A percentile compares a stretch with the other conserved stretches of the same genome.
These are phyloP conservation scores for Drosophila littoralis DNA, from an alignment of 1,140 invertebrate species.

Conservation along the genomic window DNA sequence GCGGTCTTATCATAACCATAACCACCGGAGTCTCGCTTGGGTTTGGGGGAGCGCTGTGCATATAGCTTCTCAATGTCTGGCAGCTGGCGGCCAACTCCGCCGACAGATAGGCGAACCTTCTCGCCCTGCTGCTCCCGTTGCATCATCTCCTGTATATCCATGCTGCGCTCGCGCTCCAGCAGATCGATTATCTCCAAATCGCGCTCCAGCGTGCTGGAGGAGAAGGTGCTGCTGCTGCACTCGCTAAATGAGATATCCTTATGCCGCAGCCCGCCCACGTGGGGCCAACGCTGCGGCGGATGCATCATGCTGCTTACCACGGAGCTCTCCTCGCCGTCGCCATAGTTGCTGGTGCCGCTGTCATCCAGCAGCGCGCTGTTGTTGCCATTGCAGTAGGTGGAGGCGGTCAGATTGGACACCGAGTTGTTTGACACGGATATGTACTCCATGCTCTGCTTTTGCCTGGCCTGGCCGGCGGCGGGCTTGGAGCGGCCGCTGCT, in stretches of 20 bases:
- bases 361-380: constrained; percentile 58
- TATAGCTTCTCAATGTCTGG: constrained; percentile 80
- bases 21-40: constrained; percentile 37
- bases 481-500: constrained; percentile 37
- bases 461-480: constrained; percentile 18
- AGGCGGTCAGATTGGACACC: constrained; percentile 75
- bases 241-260: constrained; percentile 79
- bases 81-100: constrained; percentile 58
- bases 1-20: constrained; percentile 44
- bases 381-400: constrained; percentile 76
- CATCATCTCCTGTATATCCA: constrained; percentile 82
- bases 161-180: constrained; percentile 80
- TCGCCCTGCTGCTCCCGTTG: constrained; percentile 71
- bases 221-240: constrained; percentile 77
- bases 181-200: constrained; percentile 83
- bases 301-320: constrained; percentile 83
- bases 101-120: constrained; percentile 42
- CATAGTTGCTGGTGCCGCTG: constrained; percentile 78
- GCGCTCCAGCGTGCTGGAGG: constrained; percentile 77
- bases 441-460: constrained; percentile 57
- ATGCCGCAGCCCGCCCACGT: constrained; percentile 34
- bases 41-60: constrained; percentile 72
- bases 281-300: constrained; percentile 62
- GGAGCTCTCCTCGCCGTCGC: constrained; percentile 78
- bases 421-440: constrained; percentile 66